Percentiles rank a stretch among this genome's conserved stretches.
Conservation (phyloP, 1,140 invertebrate species). For the Geopemphigus sp. region DNA sequence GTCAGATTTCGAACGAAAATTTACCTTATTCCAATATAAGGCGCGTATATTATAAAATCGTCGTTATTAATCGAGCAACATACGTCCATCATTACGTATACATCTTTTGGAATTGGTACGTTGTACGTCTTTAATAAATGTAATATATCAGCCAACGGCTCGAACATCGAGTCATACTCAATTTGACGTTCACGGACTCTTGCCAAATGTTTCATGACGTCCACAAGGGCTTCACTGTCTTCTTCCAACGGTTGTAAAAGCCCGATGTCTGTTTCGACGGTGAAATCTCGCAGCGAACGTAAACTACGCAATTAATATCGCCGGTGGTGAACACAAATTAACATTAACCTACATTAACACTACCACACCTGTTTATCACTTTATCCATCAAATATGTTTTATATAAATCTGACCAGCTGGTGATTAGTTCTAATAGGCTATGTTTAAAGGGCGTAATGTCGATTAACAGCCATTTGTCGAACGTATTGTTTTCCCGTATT, state of each 20-base stretch:
- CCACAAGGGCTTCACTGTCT: conserved; percentile 59
- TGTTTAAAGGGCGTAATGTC: conserved; percentile 73
- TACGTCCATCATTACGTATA: conserved; percentile 55
- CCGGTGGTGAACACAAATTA: conserved; percentile 29
- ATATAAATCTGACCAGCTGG: conserved; percentile 74
- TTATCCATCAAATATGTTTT: conserved; percentile 74
- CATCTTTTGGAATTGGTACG: conserved; percentile 69
- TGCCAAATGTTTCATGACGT: conserved; percentile 59
- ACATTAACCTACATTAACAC: neutral
- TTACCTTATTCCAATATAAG: no score
- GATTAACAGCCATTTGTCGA: conserved; percentile 72
- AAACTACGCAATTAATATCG: conserved; percentile 54
- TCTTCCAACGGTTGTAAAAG: conserved; percentile 58
- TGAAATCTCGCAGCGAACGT: conserved; percentile 62
- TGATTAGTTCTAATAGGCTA: conserved; percentile 69
- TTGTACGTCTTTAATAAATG: conserved; percentile 70
- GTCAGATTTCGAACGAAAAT: conserved; percentile 37
- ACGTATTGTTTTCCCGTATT: conserved; percentile 58
- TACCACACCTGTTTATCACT: conserved; percentile 63
- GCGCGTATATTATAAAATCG: no score
- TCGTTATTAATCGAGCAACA: no score
- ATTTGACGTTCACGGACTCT: conserved; percentile 58
- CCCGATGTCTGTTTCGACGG: conserved; percentile 61
- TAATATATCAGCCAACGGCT: conserved; percentile 73
- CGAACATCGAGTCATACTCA: conserved; percentile 65